Base-by-base conservation (phyloP, 2,113 vertebrate genomes). In the Catharus bicknelli region DNA sequence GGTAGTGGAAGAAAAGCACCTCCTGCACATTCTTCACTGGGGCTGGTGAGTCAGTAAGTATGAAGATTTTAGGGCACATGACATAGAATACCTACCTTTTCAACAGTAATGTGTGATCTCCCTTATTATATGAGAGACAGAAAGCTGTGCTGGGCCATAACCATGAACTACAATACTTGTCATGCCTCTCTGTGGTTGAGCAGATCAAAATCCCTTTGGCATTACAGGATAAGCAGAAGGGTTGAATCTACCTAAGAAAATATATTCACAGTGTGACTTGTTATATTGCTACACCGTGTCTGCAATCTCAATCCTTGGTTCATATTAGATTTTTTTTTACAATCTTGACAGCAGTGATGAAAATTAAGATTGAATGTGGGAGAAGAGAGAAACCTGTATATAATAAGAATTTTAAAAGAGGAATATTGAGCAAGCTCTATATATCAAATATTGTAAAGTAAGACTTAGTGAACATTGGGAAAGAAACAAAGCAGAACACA, bases 391-490 rank as follows among this genome's bases (percentile, higher is more conserved):
- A 90, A 90, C 47, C 27, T 73, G 34, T 73, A 61, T 73, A 68
- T 86, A 90, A 51, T n/a, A 79, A 90, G 43, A 62, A 91, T 72
- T 89, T 93, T 21, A 79, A 67, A 89, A 92, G 21, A 54, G 58
- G 34, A 72, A 62, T 86, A 68, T 57, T 45, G 10, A 68, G 26
- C 54, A 76, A 62, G n/a, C 57, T 79, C 84, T 73, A n/a, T 53
- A 32, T 78, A 64, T 78, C 4, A 16, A 86, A 75, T 57, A 59
- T 22, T 48, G 38, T 67, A 74, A 91, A 77, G 51, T 40, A 74
- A 90, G 83, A 29, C 59, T 87, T 58, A 43, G 40, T 72, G 57
- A 83, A 62, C 47, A 38, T 26, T 66, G 51, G 73, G 50, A 69
- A 90, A 84, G 21, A 38, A 87, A 86, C 36, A 76, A 92, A 81